Evolutionary conservation across 2,113 vertebrate species (phyloP), one percentile per base, ranked within the genome.

Genomic region (Tautogolabrus adspersus): DNA sequence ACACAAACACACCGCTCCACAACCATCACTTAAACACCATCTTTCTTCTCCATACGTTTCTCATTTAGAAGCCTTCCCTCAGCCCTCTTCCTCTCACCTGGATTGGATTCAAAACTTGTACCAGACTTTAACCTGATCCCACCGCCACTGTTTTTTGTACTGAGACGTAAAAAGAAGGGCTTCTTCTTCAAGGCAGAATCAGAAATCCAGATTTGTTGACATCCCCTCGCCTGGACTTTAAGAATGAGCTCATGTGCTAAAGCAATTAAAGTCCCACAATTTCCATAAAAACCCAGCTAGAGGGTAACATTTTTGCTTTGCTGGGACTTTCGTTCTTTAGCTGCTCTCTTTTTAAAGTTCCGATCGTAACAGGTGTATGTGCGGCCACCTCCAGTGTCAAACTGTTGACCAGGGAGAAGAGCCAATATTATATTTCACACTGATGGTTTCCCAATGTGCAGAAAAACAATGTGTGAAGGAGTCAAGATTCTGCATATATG

Each of bases 91-190:
- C 40, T 55, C 75, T 89, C 92, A 93, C 86, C 91, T 94, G 93
- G 91, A 87, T 86, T 66, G 68, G 52, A 91, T 92, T 91, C 75
- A 85, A 81, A 88, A 75, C 78, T 74, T 91, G 79, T 79, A 65
- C 52, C 18, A 30, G 60, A 60, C 66, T 82, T 80, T 72, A 80
- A 84, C 58, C 57, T 66, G 65, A 75, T 42, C 26, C 66, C 18
- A 37, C 34, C 30, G 5, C 22, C 6, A 21, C 22, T 57, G 12
- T 57, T 26, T 57, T 34, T 37, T 38, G 49, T 46, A 12, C 34
- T 38, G 60, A 82, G 37, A 40, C 66, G 65, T 72, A 79, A 84
- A 80, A 65, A n/a, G 34, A 37, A 67, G 55, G 7, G n/a, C 38
- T 70, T 54, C 75, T 72, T 83, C 47, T 49, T 49, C 47, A 49